Evolutionary conservation across 1,140 invertebrate species (phyloP).

Genomic region (Drosophila nigromelanica): DNA sequence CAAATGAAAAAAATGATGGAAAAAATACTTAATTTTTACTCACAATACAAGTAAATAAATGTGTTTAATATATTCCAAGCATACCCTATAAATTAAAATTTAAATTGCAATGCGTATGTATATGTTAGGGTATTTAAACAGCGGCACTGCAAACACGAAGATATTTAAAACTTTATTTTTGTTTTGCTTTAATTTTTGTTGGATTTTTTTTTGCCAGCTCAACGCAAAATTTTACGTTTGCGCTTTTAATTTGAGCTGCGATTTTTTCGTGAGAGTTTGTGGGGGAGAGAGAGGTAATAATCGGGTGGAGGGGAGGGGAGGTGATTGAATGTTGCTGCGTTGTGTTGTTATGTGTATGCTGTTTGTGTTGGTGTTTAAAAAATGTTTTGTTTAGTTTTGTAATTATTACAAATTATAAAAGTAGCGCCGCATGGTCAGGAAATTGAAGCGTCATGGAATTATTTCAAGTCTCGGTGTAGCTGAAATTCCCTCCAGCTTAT

Average conservation of each 20-base stretch:
- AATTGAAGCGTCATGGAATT: constrained; percentile 33
- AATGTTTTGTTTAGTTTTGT: constrained; percentile 46
- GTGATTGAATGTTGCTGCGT: no score
- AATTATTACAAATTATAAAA: constrained; percentile 44
- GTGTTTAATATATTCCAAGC: no score
- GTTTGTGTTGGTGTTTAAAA: constrained; percentile 15
- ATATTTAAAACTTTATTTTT: not conserved
- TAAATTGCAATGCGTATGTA: no score
- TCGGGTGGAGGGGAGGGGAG: not conserved
- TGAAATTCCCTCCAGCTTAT: not conserved
- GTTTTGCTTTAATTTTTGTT: constrained; percentile 8
- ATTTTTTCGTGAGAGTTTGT: constrained; percentile 17
- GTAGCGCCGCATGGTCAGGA: constrained; percentile 19
- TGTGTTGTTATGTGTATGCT: constrained; percentile 3
- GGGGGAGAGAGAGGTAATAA: no score
- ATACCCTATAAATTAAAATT: no score
- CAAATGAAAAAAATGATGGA: no score
- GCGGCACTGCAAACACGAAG: not conserved
- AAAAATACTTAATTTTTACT: no score
- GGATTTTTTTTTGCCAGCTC: constrained; percentile 41
- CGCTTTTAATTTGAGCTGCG: constrained; percentile 54
- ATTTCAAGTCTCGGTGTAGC: constrained; percentile 5
- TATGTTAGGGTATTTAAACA: not conserved
- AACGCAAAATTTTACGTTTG: constrained; percentile 55
- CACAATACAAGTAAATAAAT: no score